Evolutionary conservation across 2,797 vertebrate species (phyloP), one percentile per base, ranked within the genome.

Genomic region (Zenarchopterus dispar): DNA sequence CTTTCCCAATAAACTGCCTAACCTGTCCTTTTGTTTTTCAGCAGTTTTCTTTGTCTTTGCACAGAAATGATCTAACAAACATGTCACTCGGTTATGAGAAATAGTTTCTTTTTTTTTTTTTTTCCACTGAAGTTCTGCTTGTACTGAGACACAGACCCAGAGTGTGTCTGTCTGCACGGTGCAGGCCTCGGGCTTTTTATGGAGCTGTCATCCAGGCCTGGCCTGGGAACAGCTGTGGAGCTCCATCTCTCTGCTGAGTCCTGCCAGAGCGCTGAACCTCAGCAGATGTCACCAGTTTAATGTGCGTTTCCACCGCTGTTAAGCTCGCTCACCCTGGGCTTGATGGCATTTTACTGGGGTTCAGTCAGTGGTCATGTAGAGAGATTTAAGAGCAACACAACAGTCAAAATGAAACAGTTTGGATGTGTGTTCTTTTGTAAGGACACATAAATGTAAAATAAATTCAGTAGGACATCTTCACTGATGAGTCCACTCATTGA

Each of bases 281-380:
- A 68, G 78, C 79, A 90, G 91, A 90, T 91, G 87, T 92, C 92
- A 91, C 79, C 78, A 54, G 84, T 86, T 71, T 87, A 89, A 89
- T 89, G 85, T 50, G 71, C 83, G 73, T 85, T 87, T 89, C 76
- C 67, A 64, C 72, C 77, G 74, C 87, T 73, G 70, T 59, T 45
- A 73, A 75, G 80, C 80, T 78, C 57, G 55, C 71, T 75, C 67
- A 55, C 68, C 70, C 65, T 67, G 41, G 59, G 58, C 76, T 80
- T 62, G 0, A 2, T 76, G 82, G 80, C 67, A 77, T 82, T 86
- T 86, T 62, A 73, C 77, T 33, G 62, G 87, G 82, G 90, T 89
- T 92, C 92, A 93, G 50, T 64, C 77, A 63, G 73, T 91, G 92
- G 88, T 92, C 90, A 91, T 78, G 77, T 64, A 56, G 73, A 28